Base-by-base conservation (phyloP, 2,888 invertebrate species). In the Drosophila leonis region DNA sequence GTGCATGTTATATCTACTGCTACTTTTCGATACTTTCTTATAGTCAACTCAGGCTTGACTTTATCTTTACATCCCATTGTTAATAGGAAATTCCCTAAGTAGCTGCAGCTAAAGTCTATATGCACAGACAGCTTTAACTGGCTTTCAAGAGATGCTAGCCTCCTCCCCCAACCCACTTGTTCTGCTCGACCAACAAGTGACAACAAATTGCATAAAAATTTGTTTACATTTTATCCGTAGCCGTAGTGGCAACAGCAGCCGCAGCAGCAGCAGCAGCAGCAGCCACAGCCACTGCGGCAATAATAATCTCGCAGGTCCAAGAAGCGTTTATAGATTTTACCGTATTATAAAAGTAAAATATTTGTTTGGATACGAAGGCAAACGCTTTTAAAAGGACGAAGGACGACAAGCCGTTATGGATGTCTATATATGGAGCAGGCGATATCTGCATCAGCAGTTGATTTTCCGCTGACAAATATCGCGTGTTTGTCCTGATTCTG, bases 401-500 rank as follows among this genome's bases (percentile, higher is more conserved):
- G 24, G 48, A 35, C 41, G 49, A 78, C 48, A 29, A 51, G 63
- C 54, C 52, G 49, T 63, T 55, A 70, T 75, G 68, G 54, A 87
- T 88, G 82, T 75, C 87, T 88, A 72, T 83, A 89, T 89, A 27
- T 54, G 29, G 55, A 35, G 57, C 9, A 24, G 46, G 49, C 49
- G 31, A 31, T 49, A 49, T 49, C 42, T 20, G 44, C 41, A 18
- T 15, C 37, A 29, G 55, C 59, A 56, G 68, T 77, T 72, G 74
- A 82, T 83, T 90, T 83, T 80, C 70, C 76, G 52, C 89, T 83
- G 83, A 89, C 90, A 90, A 91, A 89, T 90, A 91, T 89, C 78
- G 90, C 83, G 82, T 87, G 85, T 90, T 89, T 85, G 85, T 80
- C 79, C 82, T 75, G 80, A 90, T 90, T 79, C 91, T 66, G 62